Conservation (phyloP, 2,113 vertebrate genomes). For the Falco punctatus region DNA sequence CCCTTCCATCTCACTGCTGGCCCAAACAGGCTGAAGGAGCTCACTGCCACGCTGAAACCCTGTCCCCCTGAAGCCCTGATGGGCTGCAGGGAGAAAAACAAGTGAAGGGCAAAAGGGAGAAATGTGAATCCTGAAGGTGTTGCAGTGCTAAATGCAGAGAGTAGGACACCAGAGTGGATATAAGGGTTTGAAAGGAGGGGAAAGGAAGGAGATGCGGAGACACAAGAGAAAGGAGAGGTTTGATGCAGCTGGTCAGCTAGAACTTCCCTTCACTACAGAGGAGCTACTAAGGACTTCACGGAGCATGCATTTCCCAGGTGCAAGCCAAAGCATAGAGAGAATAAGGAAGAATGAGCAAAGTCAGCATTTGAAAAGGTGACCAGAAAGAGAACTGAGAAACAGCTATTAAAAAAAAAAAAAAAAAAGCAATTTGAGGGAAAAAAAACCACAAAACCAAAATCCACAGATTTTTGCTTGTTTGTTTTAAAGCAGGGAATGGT, state of each 20-base stretch:
- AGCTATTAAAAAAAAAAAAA: neutral
- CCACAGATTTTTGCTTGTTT: neutral
- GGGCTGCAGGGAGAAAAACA: neutral
- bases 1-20: neutral
- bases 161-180: neutral
- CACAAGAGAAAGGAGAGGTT: neutral
- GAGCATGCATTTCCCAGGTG: neutral
- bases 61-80: fast-evolving
- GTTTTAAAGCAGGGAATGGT: neutral
- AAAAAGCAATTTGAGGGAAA: fast-evolving
- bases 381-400: neutral
- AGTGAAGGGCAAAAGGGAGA: neutral
- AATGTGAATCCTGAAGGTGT: neutral
- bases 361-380: neutral
- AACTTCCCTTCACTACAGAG: neutral
- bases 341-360: neutral
- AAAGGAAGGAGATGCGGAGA: neutral
- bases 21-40: neutral
- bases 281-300: neutral
- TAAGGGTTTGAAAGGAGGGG: neutral
- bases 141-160: neutral
- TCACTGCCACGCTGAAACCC: neutral
- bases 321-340: neutral
- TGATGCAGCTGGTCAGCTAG: neutral
- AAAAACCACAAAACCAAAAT: neutral